These are phyloP conservation scores for Nemoura dubitans DNA, from an alignment of 2,888 invertebrate species.

Conservation along the genomic window DNA sequence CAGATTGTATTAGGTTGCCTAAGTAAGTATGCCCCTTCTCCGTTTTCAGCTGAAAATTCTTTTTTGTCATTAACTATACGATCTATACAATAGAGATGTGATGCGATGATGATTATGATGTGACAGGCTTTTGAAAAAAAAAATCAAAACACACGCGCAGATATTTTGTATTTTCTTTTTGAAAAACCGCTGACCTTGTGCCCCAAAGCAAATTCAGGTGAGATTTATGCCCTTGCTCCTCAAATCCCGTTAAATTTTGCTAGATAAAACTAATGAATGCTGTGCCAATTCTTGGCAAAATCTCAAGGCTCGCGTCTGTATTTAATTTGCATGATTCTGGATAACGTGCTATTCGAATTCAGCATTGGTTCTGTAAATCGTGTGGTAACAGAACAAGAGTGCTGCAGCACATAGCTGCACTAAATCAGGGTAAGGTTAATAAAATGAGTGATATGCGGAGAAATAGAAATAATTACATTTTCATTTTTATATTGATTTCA, in stretches of 20 bases:
- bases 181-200: neutral
- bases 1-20: too few relatives aligned
- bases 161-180: neutral
- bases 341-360: neutral
- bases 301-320: neutral
- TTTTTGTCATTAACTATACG: too few relatives aligned
- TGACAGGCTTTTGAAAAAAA: too few relatives aligned
- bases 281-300: slow-evolving; percentile 12
- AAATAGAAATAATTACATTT: neutral
- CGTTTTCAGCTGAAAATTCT: too few relatives aligned
- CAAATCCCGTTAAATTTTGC: neutral
- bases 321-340: neutral
- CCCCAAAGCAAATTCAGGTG: neutral
- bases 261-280: neutral
- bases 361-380: neutral
- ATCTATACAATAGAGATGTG: too few relatives aligned
- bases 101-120: too few relatives aligned
- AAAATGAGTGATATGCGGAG: neutral
- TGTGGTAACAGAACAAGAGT: neutral
- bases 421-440: neutral
- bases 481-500: neutral
- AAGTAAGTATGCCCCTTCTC: too few relatives aligned
- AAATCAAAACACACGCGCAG: neutral
- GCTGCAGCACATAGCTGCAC: neutral
- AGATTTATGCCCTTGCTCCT: slow-evolving; percentile 12